Conservation (phyloP, 2,888 invertebrate genomes). For the Andrena haemorrhoa region DNA sequence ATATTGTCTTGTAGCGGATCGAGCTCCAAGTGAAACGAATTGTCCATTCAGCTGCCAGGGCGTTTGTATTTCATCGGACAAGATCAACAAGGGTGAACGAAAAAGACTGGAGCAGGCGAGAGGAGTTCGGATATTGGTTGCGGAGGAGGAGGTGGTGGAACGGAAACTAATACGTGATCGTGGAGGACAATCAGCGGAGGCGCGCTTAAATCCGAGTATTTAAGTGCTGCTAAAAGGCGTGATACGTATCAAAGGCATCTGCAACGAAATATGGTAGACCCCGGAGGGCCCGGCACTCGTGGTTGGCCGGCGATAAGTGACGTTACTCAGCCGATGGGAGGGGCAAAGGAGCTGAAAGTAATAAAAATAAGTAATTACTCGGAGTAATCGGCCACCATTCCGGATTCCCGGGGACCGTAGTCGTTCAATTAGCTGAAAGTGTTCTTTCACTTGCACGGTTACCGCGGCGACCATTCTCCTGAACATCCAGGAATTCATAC, state of each 20-base stretch:
- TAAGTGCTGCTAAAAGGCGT: background rate
- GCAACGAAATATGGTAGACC: conserved; percentile 49
- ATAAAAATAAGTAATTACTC: conserved; percentile 84
- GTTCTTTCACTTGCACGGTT: conserved; percentile 64
- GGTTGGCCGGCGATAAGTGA: conserved; percentile 69
- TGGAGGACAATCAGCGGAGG: conserved; percentile 2
- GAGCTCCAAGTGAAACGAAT: background rate
- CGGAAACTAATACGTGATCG: no score
- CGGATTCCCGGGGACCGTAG: conserved; percentile 71
- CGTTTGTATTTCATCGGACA: conserved; percentile 3
- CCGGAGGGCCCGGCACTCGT: conserved; percentile 35
- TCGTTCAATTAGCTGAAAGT: conserved; percentile 84
- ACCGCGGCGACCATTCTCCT: conserved; percentile 61
- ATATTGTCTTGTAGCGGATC: background rate
- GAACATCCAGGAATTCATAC: conserved; percentile 54
- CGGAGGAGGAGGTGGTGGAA: no score
- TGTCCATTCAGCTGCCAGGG: conserved; percentile 14
- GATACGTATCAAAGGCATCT: conserved; percentile 36
- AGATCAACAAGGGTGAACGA: background rate
- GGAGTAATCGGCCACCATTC: conserved; percentile 79
- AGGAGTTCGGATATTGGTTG: background rate
- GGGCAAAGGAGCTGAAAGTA: conserved; percentile 78
- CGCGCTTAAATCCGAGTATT: conserved; percentile 4
- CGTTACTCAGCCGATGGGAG: conserved; percentile 55
- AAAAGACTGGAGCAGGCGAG: background rate